Conservation (phyloP, 2,888 invertebrate species). For the Ashinkailepas kermadecensis region DNA sequence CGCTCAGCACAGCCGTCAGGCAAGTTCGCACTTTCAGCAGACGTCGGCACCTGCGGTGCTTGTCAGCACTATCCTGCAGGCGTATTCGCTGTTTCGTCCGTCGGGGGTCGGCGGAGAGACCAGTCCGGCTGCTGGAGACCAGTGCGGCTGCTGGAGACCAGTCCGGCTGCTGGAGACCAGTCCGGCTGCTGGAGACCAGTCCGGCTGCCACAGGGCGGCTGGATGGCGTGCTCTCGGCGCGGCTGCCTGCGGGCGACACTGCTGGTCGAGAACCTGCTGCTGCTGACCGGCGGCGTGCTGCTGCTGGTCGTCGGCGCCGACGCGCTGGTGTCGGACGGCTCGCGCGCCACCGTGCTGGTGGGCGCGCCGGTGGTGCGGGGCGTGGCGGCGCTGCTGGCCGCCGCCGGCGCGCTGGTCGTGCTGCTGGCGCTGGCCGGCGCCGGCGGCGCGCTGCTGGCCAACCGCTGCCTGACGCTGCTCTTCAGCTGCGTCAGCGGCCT, state of each 20-base stretch:
- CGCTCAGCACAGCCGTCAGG: no score
- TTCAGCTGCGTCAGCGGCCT: not conserved
- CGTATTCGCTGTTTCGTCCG: no score
- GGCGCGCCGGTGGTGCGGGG: not conserved
- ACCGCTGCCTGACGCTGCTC: not conserved
- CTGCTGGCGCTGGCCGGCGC: slow-evolving; percentile 9
- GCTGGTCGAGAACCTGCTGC: not conserved
- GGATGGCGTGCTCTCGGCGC: not conserved
- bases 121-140: no score
- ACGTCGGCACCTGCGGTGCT: no score
- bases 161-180: no score
- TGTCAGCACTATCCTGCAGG: no score
- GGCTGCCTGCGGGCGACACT: not conserved
- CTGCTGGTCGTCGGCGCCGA: not conserved
- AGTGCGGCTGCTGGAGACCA: no score
- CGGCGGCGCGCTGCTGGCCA: not conserved
- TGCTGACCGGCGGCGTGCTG: not conserved
- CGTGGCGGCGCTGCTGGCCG: not conserved
- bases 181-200: no score
- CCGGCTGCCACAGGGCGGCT: not conserved
- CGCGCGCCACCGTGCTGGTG: slow-evolving; percentile 1
- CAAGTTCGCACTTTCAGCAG: no score
- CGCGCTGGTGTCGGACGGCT: slow-evolving; percentile 3
- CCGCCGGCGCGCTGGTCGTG: not conserved
- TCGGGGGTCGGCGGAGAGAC: no score